phyloP scores from a whole-genome alignment of 2,797 vertebrate genomes.

The Centroberyx gerrardi region DNA sequence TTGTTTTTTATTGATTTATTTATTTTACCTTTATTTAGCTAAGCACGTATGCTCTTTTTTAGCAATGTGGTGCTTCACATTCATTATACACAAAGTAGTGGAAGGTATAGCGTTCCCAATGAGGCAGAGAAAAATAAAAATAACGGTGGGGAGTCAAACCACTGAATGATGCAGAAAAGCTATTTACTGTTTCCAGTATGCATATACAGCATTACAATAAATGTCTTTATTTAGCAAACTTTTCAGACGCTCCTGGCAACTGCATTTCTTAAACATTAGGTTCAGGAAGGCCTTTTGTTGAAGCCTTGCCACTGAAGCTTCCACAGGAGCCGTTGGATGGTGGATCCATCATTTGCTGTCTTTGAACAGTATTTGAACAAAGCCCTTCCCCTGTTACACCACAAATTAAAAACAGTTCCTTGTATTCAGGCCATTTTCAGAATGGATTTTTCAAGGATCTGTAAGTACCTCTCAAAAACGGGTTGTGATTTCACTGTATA shows the following conservation, averaged over 20 bases:
- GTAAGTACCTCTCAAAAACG: constrained; percentile 63
- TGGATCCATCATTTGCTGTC: constrained; percentile 42
- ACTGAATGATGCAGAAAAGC: too few relatives aligned
- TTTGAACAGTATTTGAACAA: constrained; percentile 29
- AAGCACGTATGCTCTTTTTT: neutral
- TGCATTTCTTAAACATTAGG: too few relatives aligned
- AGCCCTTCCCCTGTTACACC: constrained; percentile 5
- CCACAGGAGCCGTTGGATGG: too few relatives aligned
- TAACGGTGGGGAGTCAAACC: too few relatives aligned
- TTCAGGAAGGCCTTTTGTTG: too few relatives aligned
- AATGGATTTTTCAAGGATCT: constrained; percentile 52
- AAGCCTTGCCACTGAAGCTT: too few relatives aligned
- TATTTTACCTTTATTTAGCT: neutral
- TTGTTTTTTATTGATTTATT: neutral
- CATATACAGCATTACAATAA: too few relatives aligned
- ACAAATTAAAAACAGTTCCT: constrained; percentile 45
- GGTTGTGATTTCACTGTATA: constrained; percentile 62
- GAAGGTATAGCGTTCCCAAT: too few relatives aligned
- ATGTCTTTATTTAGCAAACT: too few relatives aligned
- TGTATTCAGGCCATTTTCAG: constrained; percentile 54
- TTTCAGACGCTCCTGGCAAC: too few relatives aligned
- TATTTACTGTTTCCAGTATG: too few relatives aligned
- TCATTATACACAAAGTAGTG: neutral
- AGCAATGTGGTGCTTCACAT: neutral
- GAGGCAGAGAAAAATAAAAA: too few relatives aligned